These are phyloP conservation scores for Drosophila infuscata DNA, from an alignment of 2,888 invertebrate species.

Conservation along the genomic window DNA sequence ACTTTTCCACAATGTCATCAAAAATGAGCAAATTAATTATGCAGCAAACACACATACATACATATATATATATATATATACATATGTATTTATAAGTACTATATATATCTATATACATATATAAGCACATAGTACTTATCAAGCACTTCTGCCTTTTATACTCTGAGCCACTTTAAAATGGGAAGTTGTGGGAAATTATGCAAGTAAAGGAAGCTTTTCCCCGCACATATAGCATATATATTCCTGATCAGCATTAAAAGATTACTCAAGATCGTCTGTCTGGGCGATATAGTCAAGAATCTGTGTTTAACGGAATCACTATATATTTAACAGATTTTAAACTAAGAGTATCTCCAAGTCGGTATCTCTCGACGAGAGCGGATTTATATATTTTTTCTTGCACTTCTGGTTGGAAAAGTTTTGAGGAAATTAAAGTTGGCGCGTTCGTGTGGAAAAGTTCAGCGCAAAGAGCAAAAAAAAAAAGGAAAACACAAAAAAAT, in stretches of 20 bases:
- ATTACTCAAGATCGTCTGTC: not conserved
- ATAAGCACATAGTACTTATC: slow-evolving; percentile 6
- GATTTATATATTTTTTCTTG: slow-evolving; percentile 3
- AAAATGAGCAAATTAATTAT: slow-evolving; percentile 67
- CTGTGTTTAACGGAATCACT: not conserved
- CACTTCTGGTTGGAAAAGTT: slow-evolving; percentile 58
- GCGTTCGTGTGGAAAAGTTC: slow-evolving; percentile 71
- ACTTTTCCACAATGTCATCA: slow-evolving; percentile 74
- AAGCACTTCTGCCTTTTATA: slow-evolving; percentile 3
- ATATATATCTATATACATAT: slow-evolving; percentile 15
- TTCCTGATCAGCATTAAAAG: not conserved
- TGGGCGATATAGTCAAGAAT: not conserved
- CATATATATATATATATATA: not conserved
- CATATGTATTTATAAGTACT: slow-evolving; percentile 17
- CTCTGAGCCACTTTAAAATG: not conserved
- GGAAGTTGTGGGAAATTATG: not conserved
- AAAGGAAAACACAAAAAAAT: slow-evolving; percentile 3
- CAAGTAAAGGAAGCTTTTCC: fast-evolving
- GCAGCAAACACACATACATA: slow-evolving; percentile 37
- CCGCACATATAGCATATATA: not conserved
- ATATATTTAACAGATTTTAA: not conserved
- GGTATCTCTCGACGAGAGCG: not conserved
- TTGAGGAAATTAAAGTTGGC: slow-evolving; percentile 70
- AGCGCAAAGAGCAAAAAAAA: slow-evolving; percentile 28
- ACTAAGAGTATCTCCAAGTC: not conserved